Percentiles rank a stretch among this genome's conserved stretches.
phyloP scores from a whole-genome alignment of 2,888 invertebrate species.

The Teinopalpus imperialis region DNA sequence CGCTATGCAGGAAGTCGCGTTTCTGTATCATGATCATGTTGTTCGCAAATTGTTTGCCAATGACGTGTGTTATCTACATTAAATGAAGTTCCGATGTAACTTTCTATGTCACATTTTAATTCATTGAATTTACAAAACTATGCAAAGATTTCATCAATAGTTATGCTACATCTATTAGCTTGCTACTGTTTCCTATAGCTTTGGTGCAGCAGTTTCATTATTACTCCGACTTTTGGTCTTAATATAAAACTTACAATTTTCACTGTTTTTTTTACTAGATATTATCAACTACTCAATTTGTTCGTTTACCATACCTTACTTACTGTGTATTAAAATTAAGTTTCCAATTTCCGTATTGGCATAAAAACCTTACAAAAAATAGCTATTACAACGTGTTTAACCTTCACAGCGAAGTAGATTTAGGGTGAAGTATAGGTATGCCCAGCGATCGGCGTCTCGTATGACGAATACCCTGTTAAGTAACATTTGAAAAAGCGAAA shows the following conservation, averaged over 20 bases:
- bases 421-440: constrained; percentile 18
- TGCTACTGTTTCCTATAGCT: too few relatives aligned
- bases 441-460: constrained; percentile 24
- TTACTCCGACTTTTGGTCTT: too few relatives aligned
- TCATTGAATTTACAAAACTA: too few relatives aligned
- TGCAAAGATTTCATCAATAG: not conserved
- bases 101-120: constrained; percentile 1
- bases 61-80: constrained; percentile 8
- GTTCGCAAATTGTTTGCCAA: constrained; percentile 15
- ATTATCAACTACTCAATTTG: not conserved
- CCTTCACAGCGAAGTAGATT: constrained; percentile 22
- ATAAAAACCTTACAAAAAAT: constrained; percentile 15
- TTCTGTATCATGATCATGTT: constrained; percentile 8
- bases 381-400: constrained; percentile 19
- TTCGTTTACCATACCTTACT: constrained; percentile 11
- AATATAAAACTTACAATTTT: too few relatives aligned
- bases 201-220: too few relatives aligned
- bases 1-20: constrained; percentile 11
- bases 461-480: constrained; percentile 73
- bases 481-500: constrained; percentile 77
- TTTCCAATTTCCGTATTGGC: constrained; percentile 15
- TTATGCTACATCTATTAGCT: too few relatives aligned
- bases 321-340: constrained; percentile 10
- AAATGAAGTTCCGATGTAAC: constrained; percentile 8
- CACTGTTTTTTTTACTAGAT: too few relatives aligned